Evolutionary conservation across 2,113 vertebrate species (phyloP), one percentile per base, ranked within the genome.

Genomic region (Pogona vitticeps): DNA sequence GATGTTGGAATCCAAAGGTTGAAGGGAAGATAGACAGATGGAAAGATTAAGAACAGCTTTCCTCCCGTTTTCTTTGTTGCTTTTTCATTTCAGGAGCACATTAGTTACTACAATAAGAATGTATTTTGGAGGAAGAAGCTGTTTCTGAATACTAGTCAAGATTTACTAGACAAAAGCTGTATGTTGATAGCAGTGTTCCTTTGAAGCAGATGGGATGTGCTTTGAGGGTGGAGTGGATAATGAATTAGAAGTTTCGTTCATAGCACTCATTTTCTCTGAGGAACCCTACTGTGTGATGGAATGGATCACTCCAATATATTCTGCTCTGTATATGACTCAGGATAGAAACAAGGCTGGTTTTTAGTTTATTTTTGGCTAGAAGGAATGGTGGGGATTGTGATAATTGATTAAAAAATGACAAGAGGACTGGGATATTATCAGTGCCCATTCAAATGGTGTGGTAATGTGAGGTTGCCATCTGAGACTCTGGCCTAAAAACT

Each of bases 131-230:
- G 93, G 90, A 93, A 89, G 91, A 88, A 91, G 90, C 87, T 94
- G 84, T 92, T 93, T 88, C 86, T 93, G 94, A 91, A 86, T 92
- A 82, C 91, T 36, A 89, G 89, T 94, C 94, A 93, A 90, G 90
- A 83, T 86, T 91, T 83, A 86, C 76, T 71, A 90, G 89, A 90
- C 86, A 88, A 10, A 20, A 83, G 80, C 94, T 92, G 89, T n/a
- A 90, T 92, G 68, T 89, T 95, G 90, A 46, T 86, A 89, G 91
- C 89, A 88, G 65, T 89, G 87, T 87, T 93, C 91, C 84, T 88
- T 33, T 70, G 84, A 42, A 94, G 90, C 92, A 95, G 92, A 94
- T 92, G 92, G 92, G 90, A 76, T 31, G 7, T 85, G 90, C 91
- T 90, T 72, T 36, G 56, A 52, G 46, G 46, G 10, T 14, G 23